phyloP scores from a whole-genome alignment of 2,113 vertebrate genomes.

The Onychostruthus taczanowskii region DNA sequence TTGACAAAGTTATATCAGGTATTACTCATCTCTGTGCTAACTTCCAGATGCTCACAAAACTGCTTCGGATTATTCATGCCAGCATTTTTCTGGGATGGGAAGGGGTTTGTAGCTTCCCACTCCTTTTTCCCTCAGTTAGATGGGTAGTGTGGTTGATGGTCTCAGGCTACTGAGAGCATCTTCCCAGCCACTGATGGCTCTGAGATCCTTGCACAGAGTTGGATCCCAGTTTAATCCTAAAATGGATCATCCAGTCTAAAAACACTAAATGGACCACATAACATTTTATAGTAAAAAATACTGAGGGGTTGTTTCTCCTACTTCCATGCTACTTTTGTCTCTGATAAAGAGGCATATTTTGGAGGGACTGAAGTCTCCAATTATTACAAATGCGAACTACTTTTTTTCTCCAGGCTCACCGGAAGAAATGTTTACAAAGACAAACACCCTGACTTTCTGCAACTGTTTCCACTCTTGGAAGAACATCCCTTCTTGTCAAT shows the following conservation, averaged over 20 bases:
- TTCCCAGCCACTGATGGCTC: not conserved
- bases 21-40: not conserved
- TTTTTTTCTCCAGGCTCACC: not conserved
- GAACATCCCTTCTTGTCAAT: not conserved
- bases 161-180: not conserved
- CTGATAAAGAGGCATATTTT: not conserved
- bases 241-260: not conserved
- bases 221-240: not conserved
- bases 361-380: not conserved
- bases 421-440: not conserved
- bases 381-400: not conserved
- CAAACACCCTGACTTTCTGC: not conserved
- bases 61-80: not conserved
- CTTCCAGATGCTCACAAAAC: slow-evolving; percentile 24
- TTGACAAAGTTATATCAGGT: not conserved
- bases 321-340: not conserved
- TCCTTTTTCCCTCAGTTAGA: not conserved
- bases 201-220: not conserved
- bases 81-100: not conserved
- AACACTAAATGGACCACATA: not conserved
- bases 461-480: not conserved
- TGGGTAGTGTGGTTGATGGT: not conserved
- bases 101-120: not conserved
- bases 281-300: not conserved
- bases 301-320: not conserved